Conservation (phyloP, 2,797 vertebrate genomes). For the Hydrocynus forskahlii region DNA sequence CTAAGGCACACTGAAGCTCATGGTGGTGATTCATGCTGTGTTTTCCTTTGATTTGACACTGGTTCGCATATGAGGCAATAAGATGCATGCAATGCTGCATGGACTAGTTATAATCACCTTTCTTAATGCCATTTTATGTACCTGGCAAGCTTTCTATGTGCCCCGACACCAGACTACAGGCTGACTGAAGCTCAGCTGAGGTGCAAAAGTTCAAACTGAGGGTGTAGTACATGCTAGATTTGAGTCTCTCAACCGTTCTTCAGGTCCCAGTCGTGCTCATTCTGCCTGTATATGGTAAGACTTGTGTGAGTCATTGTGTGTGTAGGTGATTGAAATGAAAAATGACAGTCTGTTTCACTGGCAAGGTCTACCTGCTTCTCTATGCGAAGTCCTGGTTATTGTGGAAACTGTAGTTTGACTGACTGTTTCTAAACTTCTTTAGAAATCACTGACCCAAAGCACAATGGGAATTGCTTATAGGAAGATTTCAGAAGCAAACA, state of each 20-base stretch:
- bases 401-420: neutral
- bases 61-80: too few species aligned
- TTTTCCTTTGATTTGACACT: too few species aligned
- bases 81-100: too few species aligned
- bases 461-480: neutral
- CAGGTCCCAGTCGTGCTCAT: neutral
- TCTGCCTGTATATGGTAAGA: neutral
- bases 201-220: too few species aligned
- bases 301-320: neutral
- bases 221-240: neutral
- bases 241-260: neutral
- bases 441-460: neutral
- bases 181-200: too few species aligned
- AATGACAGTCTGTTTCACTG: neutral
- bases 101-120: too few species aligned
- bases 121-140: too few species aligned
- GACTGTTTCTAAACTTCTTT: conserved; percentile 7
- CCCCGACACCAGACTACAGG: neutral
- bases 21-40: too few species aligned
- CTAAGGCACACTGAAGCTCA: too few species aligned
- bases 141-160: too few species aligned
- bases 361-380: neutral
- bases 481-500: conserved; percentile 19
- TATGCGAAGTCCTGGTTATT: neutral
- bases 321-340: neutral